Evolutionary conservation across 2,113 vertebrate species (phyloP), one percentile per base, ranked within the genome.

Genomic region (Rhegmatorhina hoffmannsi): DNA sequence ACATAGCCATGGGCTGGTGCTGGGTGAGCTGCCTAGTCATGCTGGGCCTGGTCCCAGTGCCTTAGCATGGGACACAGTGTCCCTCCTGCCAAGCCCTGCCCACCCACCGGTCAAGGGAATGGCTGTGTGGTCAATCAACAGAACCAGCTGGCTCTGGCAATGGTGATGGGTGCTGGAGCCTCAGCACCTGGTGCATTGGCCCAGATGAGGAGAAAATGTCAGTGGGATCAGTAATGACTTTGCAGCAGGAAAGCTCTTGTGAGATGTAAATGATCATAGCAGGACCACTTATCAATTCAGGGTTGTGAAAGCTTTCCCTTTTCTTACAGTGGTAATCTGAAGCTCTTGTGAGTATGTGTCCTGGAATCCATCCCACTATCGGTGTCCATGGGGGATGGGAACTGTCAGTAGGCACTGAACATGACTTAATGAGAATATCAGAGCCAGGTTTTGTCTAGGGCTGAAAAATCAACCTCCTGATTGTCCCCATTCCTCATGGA

Each of bases 1-100:
- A 33, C 20, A 23, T 5, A 36, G 31, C 11, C 9, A 6, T 17
- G 70, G 25, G 40, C 33, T 75, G 29, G 23, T 60, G 44, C 36
- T 4, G 23, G 13, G 44, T 4, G 1, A n/a, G 34, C 38, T 59
- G 52, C 34, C 40, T 3, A 0, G 18, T 47, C 0, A 0, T 58
- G 59, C 40, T 13, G n/a, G 25, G 19, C 34, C 0, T 1, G 49
- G 36, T 19, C 14, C 26, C 4, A 24, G 17, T 31, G 62, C 50
- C 50, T 49, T 53, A 52, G 52, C 3, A 9, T 10, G 26, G 16
- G 25, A 7, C 10, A 33, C 18, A n/a, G 24, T 21, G 33, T 66
- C 59, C 46, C 44, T 52, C 24, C 20, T 6, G 8, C 1, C 4
- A 1, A 4, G 17, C 47, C 59, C 17, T 80, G 76, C 29, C 49